Evolutionary conservation across 2,797 vertebrate species (phyloP).

Genomic region (Poecilia wingei): DNA sequence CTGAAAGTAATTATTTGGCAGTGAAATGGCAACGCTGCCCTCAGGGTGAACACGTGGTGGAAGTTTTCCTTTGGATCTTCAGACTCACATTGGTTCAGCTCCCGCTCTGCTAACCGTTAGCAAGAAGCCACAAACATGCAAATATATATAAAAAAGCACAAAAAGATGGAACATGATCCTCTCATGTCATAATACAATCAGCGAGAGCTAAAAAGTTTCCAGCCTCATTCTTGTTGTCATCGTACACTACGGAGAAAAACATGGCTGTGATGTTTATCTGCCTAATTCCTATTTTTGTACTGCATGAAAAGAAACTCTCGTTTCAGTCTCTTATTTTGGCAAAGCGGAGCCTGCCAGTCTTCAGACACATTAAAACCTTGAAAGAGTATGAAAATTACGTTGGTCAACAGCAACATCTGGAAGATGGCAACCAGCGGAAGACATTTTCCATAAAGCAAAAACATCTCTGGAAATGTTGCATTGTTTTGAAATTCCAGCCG

Average conservation of each 20-base stretch:
- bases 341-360: constrained; percentile 67
- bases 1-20: constrained; percentile 73
- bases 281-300: constrained; percentile 62
- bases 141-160: constrained; percentile 67
- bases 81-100: constrained; percentile 61
- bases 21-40: constrained; percentile 57
- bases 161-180: constrained; percentile 71
- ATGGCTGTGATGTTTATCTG: constrained; percentile 66
- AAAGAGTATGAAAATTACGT: constrained; percentile 60
- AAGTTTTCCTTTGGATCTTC: constrained; percentile 66
- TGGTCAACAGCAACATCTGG: constrained; percentile 66
- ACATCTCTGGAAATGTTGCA: constrained; percentile 57
- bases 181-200: constrained; percentile 77
- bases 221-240: constrained; percentile 75
- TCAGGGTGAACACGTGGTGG: constrained; percentile 39
- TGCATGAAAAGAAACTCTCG: constrained; percentile 70
- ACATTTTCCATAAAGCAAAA: constrained; percentile 53
- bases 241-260: constrained; percentile 63
- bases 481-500: constrained; percentile 69
- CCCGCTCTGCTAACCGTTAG: constrained; percentile 61
- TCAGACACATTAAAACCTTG: constrained; percentile 61
- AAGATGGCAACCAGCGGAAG: constrained; percentile 53
- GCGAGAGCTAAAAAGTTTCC: constrained; percentile 71
- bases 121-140: constrained; percentile 78
- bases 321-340: constrained; percentile 73